Base-by-base conservation (phyloP, 2,797 vertebrate species). In the Peromyscus attwateri region DNA sequence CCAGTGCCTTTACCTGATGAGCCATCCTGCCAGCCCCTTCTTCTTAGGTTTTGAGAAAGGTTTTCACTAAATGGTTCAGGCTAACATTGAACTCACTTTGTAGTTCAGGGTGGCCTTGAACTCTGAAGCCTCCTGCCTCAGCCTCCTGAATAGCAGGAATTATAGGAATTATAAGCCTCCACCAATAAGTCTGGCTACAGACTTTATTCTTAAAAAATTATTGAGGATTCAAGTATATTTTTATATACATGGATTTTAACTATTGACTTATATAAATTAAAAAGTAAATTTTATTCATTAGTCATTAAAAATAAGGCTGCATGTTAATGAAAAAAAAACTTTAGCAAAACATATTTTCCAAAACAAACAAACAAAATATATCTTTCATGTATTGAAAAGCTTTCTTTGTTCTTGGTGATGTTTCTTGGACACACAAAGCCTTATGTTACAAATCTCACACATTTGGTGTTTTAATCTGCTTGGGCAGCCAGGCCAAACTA, bases 131-230 rank as follows among this genome's bases (percentile, higher is more conserved):
- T 52, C 34, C 46, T 49, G 43, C 34, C 46, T 55, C 5, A 55
- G 46, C 13, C 23, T 52, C 34, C 66, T 49, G 43, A 85, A 12
- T 16, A 85, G 31, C 37, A 66, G 16, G 60, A 31, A 84, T 49
- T 49, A 85, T 31, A 71, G 34, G 40, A 25, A 70, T 37, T 52
- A 87, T 3, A n/a, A 31, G 31, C 46, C n/a, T 71, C 8, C 34
- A 71, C 46, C 66, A 55, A 71, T 43, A 71, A 34, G 31, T 37
- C 34, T 70, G 49, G 13, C 23, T 71, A 87, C 55, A 11, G 17
- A 55, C 34, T 71, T 37, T 87, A 37, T n/a, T 93, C 87, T 95
- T 85, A 94, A 97, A 95, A 85, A 89, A n/a, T 88, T 88, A 76
- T 8, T 80, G 11, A 68, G 34, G 34, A 94, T 71, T 34, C 60